These are phyloP conservation scores for Tipula confusa DNA, from an alignment of 2,888 invertebrate species.

Conservation along the genomic window DNA sequence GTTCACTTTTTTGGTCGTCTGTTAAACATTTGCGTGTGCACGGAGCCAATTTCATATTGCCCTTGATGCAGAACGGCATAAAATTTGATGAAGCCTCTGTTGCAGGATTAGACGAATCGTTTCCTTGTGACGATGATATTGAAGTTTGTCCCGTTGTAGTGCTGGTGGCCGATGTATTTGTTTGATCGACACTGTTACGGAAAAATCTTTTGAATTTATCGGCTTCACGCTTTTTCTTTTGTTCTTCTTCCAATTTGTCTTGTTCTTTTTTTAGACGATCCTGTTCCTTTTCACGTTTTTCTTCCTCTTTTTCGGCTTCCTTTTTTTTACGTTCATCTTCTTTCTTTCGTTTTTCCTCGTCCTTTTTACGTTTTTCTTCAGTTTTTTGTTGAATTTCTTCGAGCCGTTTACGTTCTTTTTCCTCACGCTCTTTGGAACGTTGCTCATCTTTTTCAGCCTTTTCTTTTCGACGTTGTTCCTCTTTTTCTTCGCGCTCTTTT, in stretches of 20 bases:
- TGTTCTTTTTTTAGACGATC: constrained; percentile 56
- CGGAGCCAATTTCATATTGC: constrained; percentile 85
- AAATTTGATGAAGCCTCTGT: constrained; percentile 50
- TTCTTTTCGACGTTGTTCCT: constrained; percentile 37
- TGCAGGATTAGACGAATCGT: constrained; percentile 37
- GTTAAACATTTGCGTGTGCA: constrained; percentile 56
- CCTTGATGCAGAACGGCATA: constrained; percentile 70
- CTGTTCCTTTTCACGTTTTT: constrained; percentile 40
- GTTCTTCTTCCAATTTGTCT: constrained; percentile 66
- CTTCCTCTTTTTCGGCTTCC: constrained; percentile 47
- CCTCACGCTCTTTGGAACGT: constrained; percentile 47
- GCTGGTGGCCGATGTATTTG: constrained; percentile 43
- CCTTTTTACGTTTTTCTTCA: constrained; percentile 40
- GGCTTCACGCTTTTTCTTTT: constrained; percentile 72
- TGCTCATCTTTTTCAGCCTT: constrained; percentile 41
- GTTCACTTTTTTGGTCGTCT: constrained; percentile 51
- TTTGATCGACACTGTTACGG: constrained; percentile 50
- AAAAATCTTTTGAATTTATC: constrained; percentile 81
- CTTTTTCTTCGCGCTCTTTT: constrained; percentile 40
- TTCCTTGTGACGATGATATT: background rate
- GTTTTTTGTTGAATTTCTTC: constrained; percentile 45
- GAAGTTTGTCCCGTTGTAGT: background rate
- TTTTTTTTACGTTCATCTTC: constrained; percentile 48
- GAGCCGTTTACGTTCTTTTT: constrained; percentile 43
- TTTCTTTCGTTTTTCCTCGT: constrained; percentile 51